These are phyloP conservation scores for Palythoa heliodiscus DNA, from an alignment of 92 coral and sea anemone genomes.

Conservation along the genomic window DNA sequence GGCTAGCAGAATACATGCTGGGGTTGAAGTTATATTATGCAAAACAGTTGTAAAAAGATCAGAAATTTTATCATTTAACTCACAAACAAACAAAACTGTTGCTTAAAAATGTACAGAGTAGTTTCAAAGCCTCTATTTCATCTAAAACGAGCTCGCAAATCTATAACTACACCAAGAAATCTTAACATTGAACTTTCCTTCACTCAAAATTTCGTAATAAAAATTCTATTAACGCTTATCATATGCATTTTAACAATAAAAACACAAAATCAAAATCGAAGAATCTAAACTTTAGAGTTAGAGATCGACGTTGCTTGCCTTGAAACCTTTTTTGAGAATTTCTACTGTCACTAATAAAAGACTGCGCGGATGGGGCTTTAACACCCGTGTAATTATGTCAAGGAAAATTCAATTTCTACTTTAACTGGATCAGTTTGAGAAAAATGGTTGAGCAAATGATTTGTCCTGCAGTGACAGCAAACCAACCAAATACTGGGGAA, in stretches of 20 bases:
- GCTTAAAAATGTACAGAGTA: background rate
- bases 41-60: constrained; percentile 74
- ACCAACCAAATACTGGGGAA: background rate
- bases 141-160: background rate
- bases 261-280: background rate
- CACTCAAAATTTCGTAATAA: background rate
- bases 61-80: constrained; percentile 34
- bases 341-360: background rate
- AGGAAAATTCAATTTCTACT: background rate
- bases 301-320: background rate
- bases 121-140: constrained; percentile 6
- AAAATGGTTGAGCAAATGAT: constrained; percentile 1
- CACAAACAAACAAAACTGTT: background rate
- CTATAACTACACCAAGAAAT: background rate
- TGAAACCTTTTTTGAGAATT: background rate
- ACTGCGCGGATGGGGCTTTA: background rate
- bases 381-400: background rate
- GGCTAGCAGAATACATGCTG: constrained; percentile 41
- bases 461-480: background rate
- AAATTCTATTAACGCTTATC: constrained; percentile 20
- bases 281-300: background rate
- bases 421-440: constrained; percentile 7
- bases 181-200: background rate
- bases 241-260: background rate
- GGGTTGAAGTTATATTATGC: constrained; percentile 74